These are phyloP conservation scores for Catamblyrhynchus diadema DNA, from an alignment of 2,797 vertebrate genomes.

Conservation along the genomic window DNA sequence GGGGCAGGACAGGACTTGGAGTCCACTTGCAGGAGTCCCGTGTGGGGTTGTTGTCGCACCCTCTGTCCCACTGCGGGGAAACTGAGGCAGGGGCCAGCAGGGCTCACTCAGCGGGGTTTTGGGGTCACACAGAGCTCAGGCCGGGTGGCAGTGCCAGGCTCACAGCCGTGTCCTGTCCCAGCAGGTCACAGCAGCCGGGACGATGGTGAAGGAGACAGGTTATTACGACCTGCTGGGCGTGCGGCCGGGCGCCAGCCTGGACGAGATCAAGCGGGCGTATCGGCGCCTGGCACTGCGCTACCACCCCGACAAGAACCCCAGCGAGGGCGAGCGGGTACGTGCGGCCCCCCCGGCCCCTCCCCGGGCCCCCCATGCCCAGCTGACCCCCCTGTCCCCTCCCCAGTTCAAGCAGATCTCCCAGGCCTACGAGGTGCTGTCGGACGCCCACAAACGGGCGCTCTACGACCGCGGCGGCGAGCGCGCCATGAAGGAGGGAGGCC, in stretches of 20 bases:
- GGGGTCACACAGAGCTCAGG: too few species aligned
- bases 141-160: background rate
- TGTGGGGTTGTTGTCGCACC: too few species aligned
- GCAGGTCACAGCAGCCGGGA: background rate
- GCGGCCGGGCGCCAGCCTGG: constrained; percentile 73
- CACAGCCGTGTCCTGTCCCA: background rate
- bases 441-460: constrained; percentile 51
- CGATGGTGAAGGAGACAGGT: constrained; percentile 88
- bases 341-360: background rate
- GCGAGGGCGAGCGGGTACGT: constrained; percentile 84
- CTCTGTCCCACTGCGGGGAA: too few species aligned
- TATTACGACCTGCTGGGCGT: constrained; percentile 87
- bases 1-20: too few species aligned
- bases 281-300: constrained; percentile 87
- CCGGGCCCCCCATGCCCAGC: fast-evolving
- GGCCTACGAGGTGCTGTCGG: constrained; percentile 69
- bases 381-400: background rate
- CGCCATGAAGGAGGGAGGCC: constrained; percentile 49
- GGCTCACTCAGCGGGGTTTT: background rate
- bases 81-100: background rate
- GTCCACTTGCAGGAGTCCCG: too few species aligned
- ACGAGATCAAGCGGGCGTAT: constrained; percentile 89
- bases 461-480: constrained; percentile 63
- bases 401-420: constrained; percentile 75
- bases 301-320: constrained; percentile 90